A percentile compares a stretch with the other conserved stretches of the same genome.
Conservation (phyloP, 1,140 invertebrate genomes). For the Leptinotarsa lineolata region DNA sequence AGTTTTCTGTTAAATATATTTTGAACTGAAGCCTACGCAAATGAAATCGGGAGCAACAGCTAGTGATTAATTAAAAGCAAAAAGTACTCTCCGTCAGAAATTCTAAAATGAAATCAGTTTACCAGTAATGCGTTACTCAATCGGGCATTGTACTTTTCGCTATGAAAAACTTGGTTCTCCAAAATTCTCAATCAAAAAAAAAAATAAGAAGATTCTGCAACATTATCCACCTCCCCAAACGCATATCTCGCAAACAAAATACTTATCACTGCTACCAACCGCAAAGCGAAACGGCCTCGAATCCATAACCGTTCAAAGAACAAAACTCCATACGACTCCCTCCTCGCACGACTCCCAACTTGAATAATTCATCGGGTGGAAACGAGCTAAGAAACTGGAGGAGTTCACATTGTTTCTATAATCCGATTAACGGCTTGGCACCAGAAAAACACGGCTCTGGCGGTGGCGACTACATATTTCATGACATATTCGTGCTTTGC, state of each 20-base stretch:
- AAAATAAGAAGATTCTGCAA: too few relatives aligned
- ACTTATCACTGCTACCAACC: neutral
- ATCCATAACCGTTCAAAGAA: neutral
- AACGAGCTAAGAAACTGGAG: neutral
- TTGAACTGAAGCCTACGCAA: too few relatives aligned
- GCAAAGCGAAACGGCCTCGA: neutral
- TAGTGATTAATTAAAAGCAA: too few relatives aligned
- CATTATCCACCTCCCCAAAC: too few relatives aligned
- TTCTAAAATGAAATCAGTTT: too few relatives aligned
- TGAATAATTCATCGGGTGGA: slow-evolving; percentile 8
- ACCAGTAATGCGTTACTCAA: too few relatives aligned
- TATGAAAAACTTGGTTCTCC: too few relatives aligned
- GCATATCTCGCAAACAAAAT: neutral
- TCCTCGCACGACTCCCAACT: neutral
- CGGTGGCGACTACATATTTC: slow-evolving; percentile 5
- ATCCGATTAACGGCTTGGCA: neutral
- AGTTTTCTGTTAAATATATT: too few relatives aligned
- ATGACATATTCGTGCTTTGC: slow-evolving; percentile 2
- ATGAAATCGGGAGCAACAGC: too few relatives aligned
- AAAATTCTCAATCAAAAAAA: too few relatives aligned
- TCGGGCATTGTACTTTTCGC: too few relatives aligned
- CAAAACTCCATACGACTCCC: neutral
- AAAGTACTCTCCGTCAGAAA: too few relatives aligned
- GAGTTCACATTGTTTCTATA: slow-evolving; percentile 2
- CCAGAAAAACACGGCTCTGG: neutral